A percentile compares a stretch with the other conserved stretches of the same genome.
These are phyloP conservation scores for Fistularia commersonii DNA, from an alignment of 2,797 vertebrate genomes.

Conservation along the genomic window DNA sequence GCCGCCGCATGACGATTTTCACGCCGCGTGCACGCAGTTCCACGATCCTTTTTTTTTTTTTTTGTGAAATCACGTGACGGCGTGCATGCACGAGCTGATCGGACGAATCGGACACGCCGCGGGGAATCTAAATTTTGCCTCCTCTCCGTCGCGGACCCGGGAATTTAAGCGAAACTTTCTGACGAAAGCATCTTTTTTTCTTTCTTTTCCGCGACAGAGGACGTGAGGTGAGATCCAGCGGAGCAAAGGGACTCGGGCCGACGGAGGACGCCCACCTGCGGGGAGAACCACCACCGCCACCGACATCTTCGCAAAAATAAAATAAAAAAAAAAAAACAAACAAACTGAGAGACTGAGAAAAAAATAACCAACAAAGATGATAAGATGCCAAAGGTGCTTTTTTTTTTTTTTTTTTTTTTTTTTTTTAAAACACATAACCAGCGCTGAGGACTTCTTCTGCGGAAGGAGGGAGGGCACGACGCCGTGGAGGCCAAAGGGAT, in stretches of 20 bases:
- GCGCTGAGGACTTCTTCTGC: constrained; percentile 78
- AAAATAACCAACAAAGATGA: constrained; percentile 35
- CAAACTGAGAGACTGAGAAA: constrained; percentile 28
- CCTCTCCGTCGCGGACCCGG: too few species aligned
- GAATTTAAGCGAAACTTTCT: too few species aligned
- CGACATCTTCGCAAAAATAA: constrained; percentile 51
- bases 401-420: constrained; percentile 33
- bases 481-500: too few species aligned
- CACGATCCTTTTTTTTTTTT: too few species aligned
- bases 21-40: too few species aligned
- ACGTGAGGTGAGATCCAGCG: constrained; percentile 93
- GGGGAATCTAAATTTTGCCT: too few species aligned
- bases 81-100: too few species aligned
- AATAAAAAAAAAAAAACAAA: constrained; percentile 70
- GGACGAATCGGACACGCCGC: too few species aligned
- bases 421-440: constrained; percentile 55
- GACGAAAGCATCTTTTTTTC: constrained; percentile 1
- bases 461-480: too few species aligned
- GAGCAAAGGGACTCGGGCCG: constrained; percentile 74
- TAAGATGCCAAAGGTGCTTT: constrained; percentile 89
- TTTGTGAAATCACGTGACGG: too few species aligned
- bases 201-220: constrained; percentile 71
- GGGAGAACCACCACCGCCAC: constrained; percentile 32
- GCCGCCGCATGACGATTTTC: constrained; percentile 1
- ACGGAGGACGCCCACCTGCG: constrained; percentile 68